These are phyloP conservation scores for Rhodinocichla rosea DNA, from an alignment of 2,113 vertebrate species.

Conservation along the genomic window DNA sequence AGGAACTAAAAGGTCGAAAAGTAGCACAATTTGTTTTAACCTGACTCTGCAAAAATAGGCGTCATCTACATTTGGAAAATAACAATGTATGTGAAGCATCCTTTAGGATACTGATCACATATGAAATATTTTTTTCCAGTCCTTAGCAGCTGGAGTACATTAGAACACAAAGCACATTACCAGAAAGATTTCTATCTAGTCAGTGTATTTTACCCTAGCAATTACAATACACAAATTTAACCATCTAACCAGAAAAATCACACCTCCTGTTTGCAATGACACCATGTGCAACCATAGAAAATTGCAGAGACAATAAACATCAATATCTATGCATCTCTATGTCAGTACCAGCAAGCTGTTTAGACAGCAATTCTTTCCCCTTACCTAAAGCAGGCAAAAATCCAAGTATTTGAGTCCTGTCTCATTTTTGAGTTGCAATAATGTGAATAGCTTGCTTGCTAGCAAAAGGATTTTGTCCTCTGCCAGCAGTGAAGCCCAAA, in stretches of 20 bases:
- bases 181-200: background rate
- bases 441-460: background rate
- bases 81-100: background rate
- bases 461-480: background rate
- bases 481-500: background rate
- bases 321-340: background rate
- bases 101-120: background rate
- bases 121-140: background rate
- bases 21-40: background rate
- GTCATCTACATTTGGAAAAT: background rate
- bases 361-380: background rate
- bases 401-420: background rate
- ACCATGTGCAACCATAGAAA: background rate
- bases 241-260: conserved; percentile 6
- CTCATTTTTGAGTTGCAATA: rapidly evolving
- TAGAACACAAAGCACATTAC: background rate
- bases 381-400: background rate
- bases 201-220: background rate
- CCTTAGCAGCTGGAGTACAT: conserved; percentile 42
- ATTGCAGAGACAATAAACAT: background rate
- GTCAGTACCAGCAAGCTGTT: background rate
- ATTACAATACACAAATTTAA: conserved; percentile 10
- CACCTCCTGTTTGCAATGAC: background rate
- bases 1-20: conserved; percentile 1
- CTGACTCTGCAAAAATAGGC: conserved; percentile 5